Conservation (phyloP, 2,797 vertebrate genomes). For the Jordanella pulchra region DNA sequence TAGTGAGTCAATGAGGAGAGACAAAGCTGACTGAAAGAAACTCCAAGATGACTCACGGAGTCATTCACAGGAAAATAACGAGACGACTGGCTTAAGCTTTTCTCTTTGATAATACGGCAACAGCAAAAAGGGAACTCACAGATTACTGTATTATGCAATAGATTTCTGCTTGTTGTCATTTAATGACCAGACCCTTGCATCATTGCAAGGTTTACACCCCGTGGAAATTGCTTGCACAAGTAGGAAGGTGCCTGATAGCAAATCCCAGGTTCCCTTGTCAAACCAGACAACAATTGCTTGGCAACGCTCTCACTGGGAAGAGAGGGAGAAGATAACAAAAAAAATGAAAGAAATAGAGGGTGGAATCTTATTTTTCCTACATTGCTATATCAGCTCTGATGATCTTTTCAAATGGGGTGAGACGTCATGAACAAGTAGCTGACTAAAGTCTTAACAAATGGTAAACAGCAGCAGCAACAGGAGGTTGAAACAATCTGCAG, state of each 20-base stretch:
- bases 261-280: slow-evolving; percentile 70
- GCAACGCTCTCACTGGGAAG: slow-evolving; percentile 66
- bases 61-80: slow-evolving; percentile 57
- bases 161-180: slow-evolving; percentile 59
- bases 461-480: slow-evolving; percentile 43
- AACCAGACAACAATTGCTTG: slow-evolving; percentile 75
- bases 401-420: slow-evolving; percentile 36
- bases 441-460: slow-evolving; percentile 44
- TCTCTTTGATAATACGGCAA: slow-evolving; percentile 30
- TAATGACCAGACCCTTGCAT: slow-evolving; percentile 69
- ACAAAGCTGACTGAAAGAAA: slow-evolving; percentile 62
- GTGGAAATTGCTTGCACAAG: slow-evolving; percentile 65
- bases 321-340: slow-evolving; percentile 52
- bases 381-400: slow-evolving; percentile 38
- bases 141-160: slow-evolving; percentile 63
- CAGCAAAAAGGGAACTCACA: slow-evolving; percentile 30
- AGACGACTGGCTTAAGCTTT: slow-evolving; percentile 49
- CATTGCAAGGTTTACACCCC: slow-evolving; percentile 62
- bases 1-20: slow-evolving; percentile 67
- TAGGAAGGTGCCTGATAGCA: slow-evolving; percentile 65
- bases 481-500: slow-evolving; percentile 30
- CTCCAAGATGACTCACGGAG: slow-evolving; percentile 57
- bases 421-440: slow-evolving; percentile 18
- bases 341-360: slow-evolving; percentile 29
- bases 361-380: slow-evolving; percentile 45